Conservation (phyloP, 2,113 vertebrate species). For the Labrus mixtus region DNA sequence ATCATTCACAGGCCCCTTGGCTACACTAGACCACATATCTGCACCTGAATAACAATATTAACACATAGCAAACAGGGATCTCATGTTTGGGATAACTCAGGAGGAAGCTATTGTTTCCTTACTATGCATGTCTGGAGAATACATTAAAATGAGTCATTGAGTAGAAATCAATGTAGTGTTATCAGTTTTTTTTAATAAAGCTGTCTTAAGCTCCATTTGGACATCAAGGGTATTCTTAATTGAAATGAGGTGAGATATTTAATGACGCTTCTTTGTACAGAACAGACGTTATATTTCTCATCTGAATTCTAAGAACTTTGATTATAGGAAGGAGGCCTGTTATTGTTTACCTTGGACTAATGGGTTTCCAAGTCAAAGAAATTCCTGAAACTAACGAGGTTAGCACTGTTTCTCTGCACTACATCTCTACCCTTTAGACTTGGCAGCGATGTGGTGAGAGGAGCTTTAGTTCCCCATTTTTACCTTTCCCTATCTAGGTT, state of each 20-base stretch:
- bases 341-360: background rate
- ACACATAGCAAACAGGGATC: background rate
- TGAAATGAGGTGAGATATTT: background rate
- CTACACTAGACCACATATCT: conserved; percentile 12
- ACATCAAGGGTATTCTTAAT: background rate
- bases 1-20: conserved; percentile 52
- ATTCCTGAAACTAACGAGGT: too few species aligned
- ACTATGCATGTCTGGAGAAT: background rate
- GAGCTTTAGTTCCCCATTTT: too few species aligned
- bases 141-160: background rate
- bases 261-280: background rate
- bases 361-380: too few species aligned
- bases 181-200: background rate
- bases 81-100: background rate
- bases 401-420: too few species aligned
- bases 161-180: background rate
- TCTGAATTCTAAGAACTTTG: background rate
- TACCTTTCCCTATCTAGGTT: too few species aligned
- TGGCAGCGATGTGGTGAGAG: too few species aligned
- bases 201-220: background rate
- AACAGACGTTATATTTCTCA: background rate
- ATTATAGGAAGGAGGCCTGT: background rate
- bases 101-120: background rate
- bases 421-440: too few species aligned
- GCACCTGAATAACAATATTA: conserved; percentile 51